A percentile compares a stretch with the other conserved stretches of the same genome.
Conservation (phyloP, 2,797 vertebrate species). For the Novumbra hubbsi region DNA sequence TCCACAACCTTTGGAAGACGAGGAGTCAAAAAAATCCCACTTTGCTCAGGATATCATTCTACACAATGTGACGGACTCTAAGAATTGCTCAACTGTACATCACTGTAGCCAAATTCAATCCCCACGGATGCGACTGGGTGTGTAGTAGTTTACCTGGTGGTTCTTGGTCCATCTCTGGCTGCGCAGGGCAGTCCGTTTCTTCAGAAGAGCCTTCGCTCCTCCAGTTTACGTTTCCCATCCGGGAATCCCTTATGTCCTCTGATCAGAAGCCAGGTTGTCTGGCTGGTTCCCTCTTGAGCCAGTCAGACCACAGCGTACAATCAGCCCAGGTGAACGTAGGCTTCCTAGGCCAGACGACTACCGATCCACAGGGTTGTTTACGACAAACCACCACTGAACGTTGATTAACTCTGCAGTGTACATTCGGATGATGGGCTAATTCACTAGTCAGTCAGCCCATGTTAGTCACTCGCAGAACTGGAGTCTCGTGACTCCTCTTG, state of each 20-base stretch:
- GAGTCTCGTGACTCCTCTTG: constrained; percentile 50
- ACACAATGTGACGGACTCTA: too few relatives aligned
- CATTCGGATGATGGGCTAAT: neutral
- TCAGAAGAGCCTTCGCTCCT: constrained; percentile 65
- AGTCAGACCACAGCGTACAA: neutral
- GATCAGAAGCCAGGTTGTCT: constrained; percentile 12
- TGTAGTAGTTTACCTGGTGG: constrained; percentile 64
- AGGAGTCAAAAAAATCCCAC: too few relatives aligned
- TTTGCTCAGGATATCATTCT: too few relatives aligned
- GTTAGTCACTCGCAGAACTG: constrained; percentile 57
- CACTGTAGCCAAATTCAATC: neutral
- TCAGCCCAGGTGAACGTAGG: neutral
- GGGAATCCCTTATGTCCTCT: constrained; percentile 30
- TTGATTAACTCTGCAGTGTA: neutral
- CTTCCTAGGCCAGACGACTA: neutral
- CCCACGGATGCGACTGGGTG: neutral
- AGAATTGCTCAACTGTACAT: neutral
- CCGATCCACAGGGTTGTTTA: neutral
- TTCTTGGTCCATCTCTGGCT: constrained; percentile 58
- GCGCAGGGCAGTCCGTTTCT: constrained; percentile 64
- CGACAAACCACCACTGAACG: neutral
- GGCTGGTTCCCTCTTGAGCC: neutral
- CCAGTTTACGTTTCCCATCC: constrained; percentile 75
- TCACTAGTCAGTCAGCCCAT: constrained; percentile 13
- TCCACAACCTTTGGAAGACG: too few relatives aligned